phyloP scores from a whole-genome alignment of 2,113 vertebrate species.

The Pongo pygmaeus region DNA sequence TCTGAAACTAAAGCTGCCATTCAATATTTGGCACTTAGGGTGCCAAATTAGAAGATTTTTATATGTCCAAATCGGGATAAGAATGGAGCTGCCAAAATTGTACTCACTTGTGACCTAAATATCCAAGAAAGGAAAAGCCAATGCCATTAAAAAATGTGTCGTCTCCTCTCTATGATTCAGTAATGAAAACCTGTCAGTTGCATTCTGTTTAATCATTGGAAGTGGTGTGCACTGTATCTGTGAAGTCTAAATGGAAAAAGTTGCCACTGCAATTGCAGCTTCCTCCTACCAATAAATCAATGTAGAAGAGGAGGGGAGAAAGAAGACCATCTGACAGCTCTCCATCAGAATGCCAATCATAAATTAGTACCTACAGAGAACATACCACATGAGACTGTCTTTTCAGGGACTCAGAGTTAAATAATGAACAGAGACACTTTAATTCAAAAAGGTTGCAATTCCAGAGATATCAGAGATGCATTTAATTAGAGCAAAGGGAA shows the following conservation, averaged over 20 bases:
- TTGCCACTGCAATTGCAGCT: neutral
- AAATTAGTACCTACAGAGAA: neutral
- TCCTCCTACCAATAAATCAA: neutral
- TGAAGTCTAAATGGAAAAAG: neutral
- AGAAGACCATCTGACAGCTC: constrained; percentile 43
- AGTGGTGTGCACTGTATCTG: neutral
- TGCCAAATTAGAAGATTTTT: neutral
- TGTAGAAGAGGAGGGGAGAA: neutral
- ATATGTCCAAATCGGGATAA: neutral
- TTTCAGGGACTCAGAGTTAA: constrained; percentile 27
- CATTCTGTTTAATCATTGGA: constrained; percentile 21
- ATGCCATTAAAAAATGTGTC: neutral
- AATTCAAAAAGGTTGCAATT: constrained; percentile 2
- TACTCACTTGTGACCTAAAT: constrained; percentile 23
- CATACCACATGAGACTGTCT: neutral
- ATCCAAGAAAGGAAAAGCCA: neutral
- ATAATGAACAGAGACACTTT: neutral
- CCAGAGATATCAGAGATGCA: neutral
- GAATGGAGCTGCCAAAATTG: neutral
- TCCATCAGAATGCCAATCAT: neutral
- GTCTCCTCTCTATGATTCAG: neutral
- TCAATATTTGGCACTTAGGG: neutral
- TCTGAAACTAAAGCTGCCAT: neutral
- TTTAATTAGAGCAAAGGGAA: neutral
- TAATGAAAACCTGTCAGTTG: neutral